These are phyloP conservation scores for Procavia capensis DNA, from an alignment of 2,113 vertebrate species.

Conservation along the genomic window DNA sequence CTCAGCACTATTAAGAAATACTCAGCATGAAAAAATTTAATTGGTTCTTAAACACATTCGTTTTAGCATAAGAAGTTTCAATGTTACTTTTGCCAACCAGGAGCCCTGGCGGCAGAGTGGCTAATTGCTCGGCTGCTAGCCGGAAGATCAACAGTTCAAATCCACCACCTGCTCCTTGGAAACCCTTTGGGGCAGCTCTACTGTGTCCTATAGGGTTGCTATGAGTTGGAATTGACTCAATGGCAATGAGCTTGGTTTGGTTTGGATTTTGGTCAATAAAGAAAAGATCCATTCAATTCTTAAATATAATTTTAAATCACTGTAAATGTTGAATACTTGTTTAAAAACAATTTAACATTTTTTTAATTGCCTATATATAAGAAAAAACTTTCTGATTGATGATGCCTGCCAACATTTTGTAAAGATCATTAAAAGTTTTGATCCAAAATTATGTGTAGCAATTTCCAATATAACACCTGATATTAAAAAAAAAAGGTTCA, in stretches of 20 bases:
- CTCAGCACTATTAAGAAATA: background rate
- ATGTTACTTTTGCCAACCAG: background rate
- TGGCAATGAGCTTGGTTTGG: too few relatives aligned
- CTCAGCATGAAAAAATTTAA: background rate
- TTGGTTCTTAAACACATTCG: background rate
- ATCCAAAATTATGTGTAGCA: constrained; percentile 52
- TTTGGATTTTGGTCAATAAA: background rate
- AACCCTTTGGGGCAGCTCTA: too few relatives aligned
- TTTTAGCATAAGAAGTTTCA: constrained; percentile 30
- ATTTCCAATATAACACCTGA: constrained; percentile 58
- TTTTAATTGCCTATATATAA: background rate
- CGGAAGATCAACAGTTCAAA: too few relatives aligned
- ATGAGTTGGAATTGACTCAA: too few relatives aligned
- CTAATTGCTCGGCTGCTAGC: too few relatives aligned
- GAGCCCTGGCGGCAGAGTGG: background rate
- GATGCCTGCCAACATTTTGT: constrained; percentile 57
- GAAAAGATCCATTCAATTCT: constrained; percentile 16
- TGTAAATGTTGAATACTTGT: constrained; percentile 35
- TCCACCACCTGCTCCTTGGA: too few relatives aligned
- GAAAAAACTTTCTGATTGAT: constrained; percentile 46
- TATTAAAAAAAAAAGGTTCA: constrained; percentile 45
- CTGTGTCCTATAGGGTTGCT: too few relatives aligned
- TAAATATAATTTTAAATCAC: constrained; percentile 52
- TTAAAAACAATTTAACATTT: constrained; percentile 45
- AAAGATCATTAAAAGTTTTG: constrained; percentile 61